Base-by-base conservation (phyloP, 2,888 invertebrate species). In the Harmothoe impar region DNA sequence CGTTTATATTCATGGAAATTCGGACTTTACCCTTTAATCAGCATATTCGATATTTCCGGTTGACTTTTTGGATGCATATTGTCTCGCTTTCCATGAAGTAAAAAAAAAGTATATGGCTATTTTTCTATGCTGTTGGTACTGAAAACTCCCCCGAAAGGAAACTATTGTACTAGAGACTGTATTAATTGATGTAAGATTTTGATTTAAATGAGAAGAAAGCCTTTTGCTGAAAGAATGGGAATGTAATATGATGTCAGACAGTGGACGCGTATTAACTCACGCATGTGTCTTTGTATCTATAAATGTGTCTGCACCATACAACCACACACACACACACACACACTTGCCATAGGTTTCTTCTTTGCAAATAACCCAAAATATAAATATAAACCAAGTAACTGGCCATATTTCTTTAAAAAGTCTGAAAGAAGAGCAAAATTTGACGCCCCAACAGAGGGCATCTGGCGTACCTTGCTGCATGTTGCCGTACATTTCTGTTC, bases 241-340 rank as follows among this genome's bases (percentile, higher is more conserved):
- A n/a, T 62, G 62, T 62, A 1, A n/a, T n/a, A 20, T 62, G 62
- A 15, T n/a, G 62, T 62, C n/a, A n/a, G 62, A n/a, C 62, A 62
- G 81, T 23, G 81, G 43, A 43, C 35, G 33, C 33, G 33, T 81
- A 35, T 1, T 81, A 17, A 81, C 25, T 81, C 81, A 81, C 81
- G 43, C 81, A 81, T 72, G 81, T 81, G 81, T 81, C 81, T 81
- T 81, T 81, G 81, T 81, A 17, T 81, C 81, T 81, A 81, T 35
- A n/a, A n/a, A 77, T 31, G 77, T 81, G 81, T 81, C 81, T 81
- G 81, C 81, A 81, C 81, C 23, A 20, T 15, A 33, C 81, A 81
- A 3, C 3, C 33, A 43, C n/a, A 81, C 33, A 81, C 43, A 15
- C 33, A 77, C 25, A 77, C 31, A 77, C 25, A 77, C n/a, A 81